Base-by-base conservation (phyloP, 2,797 vertebrate genomes). In the Oreonectes daqikongensis region DNA sequence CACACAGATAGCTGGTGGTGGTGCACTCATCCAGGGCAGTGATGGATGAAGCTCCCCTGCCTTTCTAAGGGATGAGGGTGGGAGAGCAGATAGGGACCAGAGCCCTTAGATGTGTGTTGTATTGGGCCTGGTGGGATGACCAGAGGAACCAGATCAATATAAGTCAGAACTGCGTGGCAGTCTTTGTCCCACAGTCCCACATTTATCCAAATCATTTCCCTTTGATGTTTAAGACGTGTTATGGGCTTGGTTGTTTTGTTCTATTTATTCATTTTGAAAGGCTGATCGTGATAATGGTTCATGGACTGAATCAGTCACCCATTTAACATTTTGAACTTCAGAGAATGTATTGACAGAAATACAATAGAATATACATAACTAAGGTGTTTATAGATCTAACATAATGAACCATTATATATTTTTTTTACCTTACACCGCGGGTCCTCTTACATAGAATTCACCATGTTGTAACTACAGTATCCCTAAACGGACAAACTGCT, bases 31-130 rank as follows among this genome's bases (percentile, higher is more conserved):
- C 26, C 52, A 30, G 15, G 73, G 68, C 85, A 83, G 78, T 86
- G 85, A 86, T 84, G 77, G 82, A 85, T 86, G 50, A 57, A 42
- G 59, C 42, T 77, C 20, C 40, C 26, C 28, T 64, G 69, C 63
- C 80, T 78, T n/a, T 24, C 69, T 77, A 72, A 73, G 63, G 63
- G 15, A 59, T 59, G 30, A 69, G 50, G 38, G n/a, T 52, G 61
- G 55, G 46, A 68, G 57, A 46, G 52, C 35, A 71, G 57, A 69
- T 76, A 72, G 61, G 22, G 69, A 66, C 60, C 11, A 38, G 69
- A 77, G 63, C 55, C 77, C 73, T 72, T 71, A 80, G 24, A 65
- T 79, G 66, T 63, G 48, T 26, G 22, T 42, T 46, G 42, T 69
- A 73, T 76, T 69, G 65, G 20, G 57, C 46, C 50, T 83, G 75